Evolutionary conservation across 2,888 invertebrate species (phyloP).

Genomic region (Drosophila tanythrix): DNA sequence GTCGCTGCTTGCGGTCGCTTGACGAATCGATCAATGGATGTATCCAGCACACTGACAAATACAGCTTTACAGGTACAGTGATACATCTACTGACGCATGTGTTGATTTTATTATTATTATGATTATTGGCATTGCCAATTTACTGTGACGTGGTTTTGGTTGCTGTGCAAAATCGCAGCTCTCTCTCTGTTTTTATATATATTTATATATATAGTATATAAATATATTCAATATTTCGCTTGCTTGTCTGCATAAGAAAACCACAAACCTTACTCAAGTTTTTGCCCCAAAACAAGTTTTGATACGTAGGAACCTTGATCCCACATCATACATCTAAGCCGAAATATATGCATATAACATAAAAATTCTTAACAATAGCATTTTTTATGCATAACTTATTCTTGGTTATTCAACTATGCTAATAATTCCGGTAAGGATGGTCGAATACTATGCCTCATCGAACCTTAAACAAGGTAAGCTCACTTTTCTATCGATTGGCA

Average conservation of each 20-base stretch:
- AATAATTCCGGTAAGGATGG: slow-evolving; percentile 73
- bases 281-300: slow-evolving; percentile 47
- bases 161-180: slow-evolving; percentile 16
- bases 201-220: background rate
- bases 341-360: background rate
- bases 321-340: slow-evolving; percentile 18
- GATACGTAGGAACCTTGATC: slow-evolving; percentile 48
- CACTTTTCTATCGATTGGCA: slow-evolving; percentile 26
- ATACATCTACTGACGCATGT: slow-evolving; percentile 5
- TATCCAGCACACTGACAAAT: slow-evolving; percentile 9
- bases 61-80: slow-evolving; percentile 16
- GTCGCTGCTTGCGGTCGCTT: slow-evolving; percentile 60
- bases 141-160: slow-evolving; percentile 33
- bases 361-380: slow-evolving; percentile 57
- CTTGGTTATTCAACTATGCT: slow-evolving; percentile 71
- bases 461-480: slow-evolving; percentile 17
- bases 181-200: too few species aligned
- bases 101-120: slow-evolving; percentile 47
- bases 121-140: slow-evolving; percentile 26
- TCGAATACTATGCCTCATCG: slow-evolving; percentile 46
- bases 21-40: slow-evolving; percentile 70
- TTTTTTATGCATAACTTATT: slow-evolving; percentile 56
- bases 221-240: background rate
- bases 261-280: slow-evolving; percentile 20
- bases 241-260: background rate